A percentile compares a stretch with the other conserved stretches of the same genome.
phyloP scores from a whole-genome alignment of 1,140 invertebrate species.

The Rhopalosiphum padi region DNA sequence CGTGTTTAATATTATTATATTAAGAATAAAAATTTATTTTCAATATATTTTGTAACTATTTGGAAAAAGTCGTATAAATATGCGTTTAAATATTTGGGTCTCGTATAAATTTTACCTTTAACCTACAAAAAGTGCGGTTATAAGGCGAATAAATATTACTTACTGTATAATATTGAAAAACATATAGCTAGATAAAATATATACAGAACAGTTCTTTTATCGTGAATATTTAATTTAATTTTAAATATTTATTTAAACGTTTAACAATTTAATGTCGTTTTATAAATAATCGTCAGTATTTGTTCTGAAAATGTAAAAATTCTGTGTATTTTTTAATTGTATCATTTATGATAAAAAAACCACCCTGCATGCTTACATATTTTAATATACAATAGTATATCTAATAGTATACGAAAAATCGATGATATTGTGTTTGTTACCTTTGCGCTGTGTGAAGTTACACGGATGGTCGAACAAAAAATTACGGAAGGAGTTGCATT shows the following conservation, averaged over 20 bases:
- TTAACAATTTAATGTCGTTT: not conserved
- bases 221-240: not conserved
- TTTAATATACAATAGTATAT: not conserved
- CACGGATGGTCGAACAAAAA: slow-evolving; percentile 92
- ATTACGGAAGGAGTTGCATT: slow-evolving; percentile 89
- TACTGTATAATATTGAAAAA: not conserved
- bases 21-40: no score
- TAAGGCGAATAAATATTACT: not conserved
- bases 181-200: not conserved
- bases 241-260: not conserved
- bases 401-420: slow-evolving; percentile 5
- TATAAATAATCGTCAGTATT: not conserved
- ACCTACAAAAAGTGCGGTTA: not conserved
- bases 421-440: slow-evolving; percentile 65
- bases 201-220: not conserved
- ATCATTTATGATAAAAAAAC: no score
- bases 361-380: not conserved
- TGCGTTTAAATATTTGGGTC: no score
- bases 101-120: not conserved
- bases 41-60: no score
- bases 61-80: no score
- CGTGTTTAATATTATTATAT: no score
- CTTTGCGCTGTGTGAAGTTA: slow-evolving; percentile 85
- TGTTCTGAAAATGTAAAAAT: not conserved
- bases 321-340: no score